Evolutionary conservation across 1,140 invertebrate genomes (phyloP).

Genomic region (Hycleus cichorii): DNA sequence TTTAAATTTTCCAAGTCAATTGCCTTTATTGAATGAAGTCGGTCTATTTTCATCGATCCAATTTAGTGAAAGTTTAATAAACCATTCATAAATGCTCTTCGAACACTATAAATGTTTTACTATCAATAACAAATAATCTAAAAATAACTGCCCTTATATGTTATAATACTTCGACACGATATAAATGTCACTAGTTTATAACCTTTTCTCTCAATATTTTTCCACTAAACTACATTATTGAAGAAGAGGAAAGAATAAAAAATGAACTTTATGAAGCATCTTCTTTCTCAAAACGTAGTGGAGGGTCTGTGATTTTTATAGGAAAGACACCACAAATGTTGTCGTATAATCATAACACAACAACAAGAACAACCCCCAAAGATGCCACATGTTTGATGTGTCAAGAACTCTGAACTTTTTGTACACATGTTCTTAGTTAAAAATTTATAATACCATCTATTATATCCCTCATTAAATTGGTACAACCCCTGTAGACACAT

Average conservation of each 20-base stretch:
- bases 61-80: no score
- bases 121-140: no score
- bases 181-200: conserved; percentile 13
- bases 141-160: no score
- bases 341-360: background rate
- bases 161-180: background rate
- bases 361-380: no score
- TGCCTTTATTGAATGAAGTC: no score
- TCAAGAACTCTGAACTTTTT: background rate
- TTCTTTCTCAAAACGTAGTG: background rate
- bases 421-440: conserved; percentile 20
- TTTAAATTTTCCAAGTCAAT: no score
- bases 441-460: conserved; percentile 16
- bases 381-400: conserved; percentile 10
- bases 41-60: no score
- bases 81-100: no score
- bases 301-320: background rate
- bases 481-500: conserved; percentile 1
- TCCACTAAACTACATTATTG: no score
- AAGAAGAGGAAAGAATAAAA: background rate
- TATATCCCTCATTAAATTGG: conserved; percentile 18
- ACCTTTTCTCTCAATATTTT: background rate
- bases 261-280: background rate
- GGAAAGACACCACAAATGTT: conserved; percentile 3
- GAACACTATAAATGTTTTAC: no score